A percentile compares a stretch with the other conserved stretches of the same genome.
phyloP scores from a whole-genome alignment of 2,113 vertebrate genomes.

The Oreocharis arfaki region DNA sequence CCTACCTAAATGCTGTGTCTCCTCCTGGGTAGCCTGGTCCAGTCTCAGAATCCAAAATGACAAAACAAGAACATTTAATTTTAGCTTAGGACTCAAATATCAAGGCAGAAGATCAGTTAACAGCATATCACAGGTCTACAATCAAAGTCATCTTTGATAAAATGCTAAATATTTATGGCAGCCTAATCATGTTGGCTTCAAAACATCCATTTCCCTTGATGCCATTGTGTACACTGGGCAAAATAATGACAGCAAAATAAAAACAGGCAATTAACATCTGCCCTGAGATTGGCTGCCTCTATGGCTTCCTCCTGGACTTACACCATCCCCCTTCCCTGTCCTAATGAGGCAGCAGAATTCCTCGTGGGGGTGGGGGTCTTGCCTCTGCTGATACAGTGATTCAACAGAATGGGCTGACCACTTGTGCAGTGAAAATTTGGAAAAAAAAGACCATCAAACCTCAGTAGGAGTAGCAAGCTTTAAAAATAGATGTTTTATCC shows the following conservation, averaged over 20 bases:
- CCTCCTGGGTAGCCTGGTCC: not conserved
- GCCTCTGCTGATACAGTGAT: not conserved
- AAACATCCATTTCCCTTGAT: not conserved
- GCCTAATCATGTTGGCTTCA: not conserved
- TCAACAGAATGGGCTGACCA: not conserved
- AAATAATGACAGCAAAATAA: not conserved
- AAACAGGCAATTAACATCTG: not conserved
- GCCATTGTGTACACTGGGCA: not conserved
- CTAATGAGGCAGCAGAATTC: not conserved
- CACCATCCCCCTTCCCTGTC: not conserved
- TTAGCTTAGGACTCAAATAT: not conserved
- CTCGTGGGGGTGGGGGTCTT: fast-evolving
- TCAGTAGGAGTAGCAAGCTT: not conserved
- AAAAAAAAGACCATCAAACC: not conserved
- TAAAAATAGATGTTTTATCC: not conserved
- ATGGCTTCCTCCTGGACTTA: not conserved
- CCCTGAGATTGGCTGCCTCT: not conserved
- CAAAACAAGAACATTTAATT: not conserved
- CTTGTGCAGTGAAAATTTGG: not conserved
- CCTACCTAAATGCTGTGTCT: not conserved
- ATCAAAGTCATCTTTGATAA: not conserved
- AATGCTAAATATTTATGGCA: not conserved
- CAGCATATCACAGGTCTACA: not conserved
- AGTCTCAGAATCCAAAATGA: not conserved
- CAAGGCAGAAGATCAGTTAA: not conserved